Evolutionary conservation across 1,140 invertebrate species (phyloP), one percentile per base, ranked within the genome.

Genomic region (Wiebesia pumilae): DNA sequence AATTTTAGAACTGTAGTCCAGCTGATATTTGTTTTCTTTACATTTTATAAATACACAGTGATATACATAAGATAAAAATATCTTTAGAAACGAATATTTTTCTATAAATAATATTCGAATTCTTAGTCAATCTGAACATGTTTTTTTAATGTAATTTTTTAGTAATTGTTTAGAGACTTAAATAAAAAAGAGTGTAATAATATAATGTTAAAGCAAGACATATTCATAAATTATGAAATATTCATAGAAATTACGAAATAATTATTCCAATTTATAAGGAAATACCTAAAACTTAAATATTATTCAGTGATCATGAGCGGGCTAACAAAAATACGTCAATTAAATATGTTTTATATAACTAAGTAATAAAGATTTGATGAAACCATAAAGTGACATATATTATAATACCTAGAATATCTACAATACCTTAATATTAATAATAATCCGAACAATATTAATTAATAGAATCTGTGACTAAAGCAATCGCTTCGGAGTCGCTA

Each of bases 21-120:
- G n/a, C n/a, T n/a, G n/a, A n/a, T n/a, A n/a, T n/a, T n/a, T n/a
- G n/a, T n/a, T n/a, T n/a, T n/a, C n/a, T n/a, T n/a, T n/a, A n/a
- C n/a, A n/a, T 75, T 21, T 75, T 43, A 10, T 43, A 43, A 43
- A 43, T 4, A 75, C 38, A 75, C 14, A n/a, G 71, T 38, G 12
- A 43, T 43, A 43, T n/a, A 43, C 27, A 75, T 43, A 75, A 43
- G 38, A 75, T 43, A n/a, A 19, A 43, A 43, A 43, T 75, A 75
- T 43, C 38, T 43, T 43, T 75, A 75, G 71, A 43, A 1, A 19
- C 40, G 16, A 21, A 3, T n/a, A 75, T 75, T 38, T 75, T 43
- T 75, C 71, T 75, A 43, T 43, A 75, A 75, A 75, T 75, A 75
- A 43, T 10, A 43, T 27, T 75, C 24, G 38, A 75, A 75, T 43